phyloP scores from a whole-genome alignment of 2,797 vertebrate species.

The Pelochelys cantorii region DNA sequence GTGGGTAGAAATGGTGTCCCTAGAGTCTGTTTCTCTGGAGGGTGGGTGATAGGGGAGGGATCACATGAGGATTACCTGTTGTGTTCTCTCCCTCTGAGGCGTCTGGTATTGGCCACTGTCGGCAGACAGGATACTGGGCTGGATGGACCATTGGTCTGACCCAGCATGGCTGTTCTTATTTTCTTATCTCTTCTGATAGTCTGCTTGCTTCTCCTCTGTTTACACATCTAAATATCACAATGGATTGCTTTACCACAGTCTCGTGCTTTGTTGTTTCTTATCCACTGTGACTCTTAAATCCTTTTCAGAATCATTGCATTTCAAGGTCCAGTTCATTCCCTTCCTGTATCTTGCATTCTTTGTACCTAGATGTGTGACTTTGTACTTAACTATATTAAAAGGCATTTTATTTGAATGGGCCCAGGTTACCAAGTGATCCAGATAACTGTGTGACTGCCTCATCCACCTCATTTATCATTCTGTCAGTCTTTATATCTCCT shows the following conservation, averaged over 20 bases:
- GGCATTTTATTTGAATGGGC: not conserved
- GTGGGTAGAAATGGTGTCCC: no score
- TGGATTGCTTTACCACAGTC: not conserved
- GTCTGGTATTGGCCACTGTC: no score
- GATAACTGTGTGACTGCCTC: not conserved
- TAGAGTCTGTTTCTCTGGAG: no score
- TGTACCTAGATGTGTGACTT: not conserved
- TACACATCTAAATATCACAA: not conserved
- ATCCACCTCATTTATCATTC: accelerated
- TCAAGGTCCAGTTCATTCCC: not conserved
- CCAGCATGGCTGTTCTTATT: no score
- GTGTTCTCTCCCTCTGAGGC: no score
- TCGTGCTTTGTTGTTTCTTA: not conserved
- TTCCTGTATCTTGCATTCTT: not conserved
- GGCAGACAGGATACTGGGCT: no score
- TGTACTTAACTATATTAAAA: not conserved
- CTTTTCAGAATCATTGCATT: not conserved
- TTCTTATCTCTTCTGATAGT: no score
- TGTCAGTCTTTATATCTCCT: not conserved
- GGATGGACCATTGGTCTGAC: no score
- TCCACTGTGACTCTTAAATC: not conserved
- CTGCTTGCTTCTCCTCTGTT: not conserved
- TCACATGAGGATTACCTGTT: no score
- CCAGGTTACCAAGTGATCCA: not conserved
- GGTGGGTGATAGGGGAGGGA: no score